Base-by-base conservation (phyloP, 2,888 invertebrate genomes). In the Cryptus armator region DNA sequence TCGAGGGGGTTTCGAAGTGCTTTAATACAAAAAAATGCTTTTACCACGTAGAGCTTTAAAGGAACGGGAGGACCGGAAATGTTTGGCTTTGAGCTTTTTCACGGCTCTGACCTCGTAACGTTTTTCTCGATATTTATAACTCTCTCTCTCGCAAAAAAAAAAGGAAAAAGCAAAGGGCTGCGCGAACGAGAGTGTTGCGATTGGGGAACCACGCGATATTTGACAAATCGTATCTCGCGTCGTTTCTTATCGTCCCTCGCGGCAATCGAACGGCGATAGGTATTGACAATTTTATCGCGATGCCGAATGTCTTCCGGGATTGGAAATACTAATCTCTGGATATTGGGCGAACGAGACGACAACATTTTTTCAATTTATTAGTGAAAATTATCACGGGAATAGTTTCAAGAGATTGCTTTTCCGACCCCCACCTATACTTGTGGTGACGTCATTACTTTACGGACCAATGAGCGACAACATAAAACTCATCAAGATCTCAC, bases 101-200 rank as follows among this genome's bases (percentile, higher is more conserved):
- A 77, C 86, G 88, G 78, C 90, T 88, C 88, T 89, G 90, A 89
- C 89, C 89, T 88, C 89, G 32, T 78, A 85, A 19, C 32, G 43
- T 43, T 62, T 14, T 59, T 62, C 29, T 24, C 19, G 16, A 37
- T 72, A 29, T 53, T n/a, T 19, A 14, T 43, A 48, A 14, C 12
- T 32, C 29, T n/a, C n/a, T n/a, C n/a, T n/a, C n/a, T n/a, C 32
- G 0, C 0, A n/a, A 32, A 14, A 29, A 2, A 44, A 14, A 44
- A 14, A 2, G 51, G 46, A 37, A 46, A 24, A 62, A 43, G n/a
- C 62, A n/a, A 46, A 19, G 3, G 70, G 19, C 24, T 12, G 44
- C 16, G 44, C 19, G 53, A 16, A 53, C 53, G 53, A 19, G 53
- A 19, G 10, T 37, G 37, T 37, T 37, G 37, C 37, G 37, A 37